Evolutionary conservation across 30 jellyfish, hydroid and myxozoan species (phyloP).

Genomic region (Mastigias papua): DNA sequence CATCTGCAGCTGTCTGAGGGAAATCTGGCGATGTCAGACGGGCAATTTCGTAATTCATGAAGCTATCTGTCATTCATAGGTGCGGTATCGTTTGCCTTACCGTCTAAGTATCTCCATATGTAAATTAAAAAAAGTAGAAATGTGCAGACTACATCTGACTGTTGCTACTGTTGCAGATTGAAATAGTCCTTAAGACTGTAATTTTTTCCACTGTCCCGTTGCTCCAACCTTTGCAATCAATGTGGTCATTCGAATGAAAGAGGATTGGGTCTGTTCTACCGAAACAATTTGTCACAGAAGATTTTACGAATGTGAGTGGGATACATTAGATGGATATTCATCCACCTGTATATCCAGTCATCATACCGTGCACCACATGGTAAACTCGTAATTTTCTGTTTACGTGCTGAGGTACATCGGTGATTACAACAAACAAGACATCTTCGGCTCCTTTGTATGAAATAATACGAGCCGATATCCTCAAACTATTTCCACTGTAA

Average conservation of each 20-base stretch:
- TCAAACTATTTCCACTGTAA: not conserved
- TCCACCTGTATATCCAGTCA: not conserved
- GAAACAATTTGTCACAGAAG: not conserved
- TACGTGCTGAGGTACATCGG: not conserved
- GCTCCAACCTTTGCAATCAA: too few relatives aligned
- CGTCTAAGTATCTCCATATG: too few relatives aligned
- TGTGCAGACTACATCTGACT: not conserved
- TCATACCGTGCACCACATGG: not conserved
- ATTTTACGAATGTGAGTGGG: not conserved
- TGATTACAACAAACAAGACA: not conserved
- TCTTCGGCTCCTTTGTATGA: not conserved
- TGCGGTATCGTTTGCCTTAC: too few relatives aligned
- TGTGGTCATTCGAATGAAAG: too few relatives aligned
- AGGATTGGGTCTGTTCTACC: too few relatives aligned
- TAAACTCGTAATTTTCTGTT: not conserved
- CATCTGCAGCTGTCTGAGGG: too few relatives aligned
- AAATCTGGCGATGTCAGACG: too few relatives aligned
- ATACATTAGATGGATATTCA: not conserved
- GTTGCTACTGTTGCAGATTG: not conserved
- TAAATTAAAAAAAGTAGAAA: not conserved
- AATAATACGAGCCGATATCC: not conserved
- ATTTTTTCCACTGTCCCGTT: too few relatives aligned
- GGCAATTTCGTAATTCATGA: too few relatives aligned
- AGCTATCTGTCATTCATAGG: too few relatives aligned
- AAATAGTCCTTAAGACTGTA: too few relatives aligned